Percentiles rank a stretch among this genome's conserved stretches.
Evolutionary conservation across 2,113 vertebrate species (phyloP).

Genomic region (Gymnorhina tibicen): DNA sequence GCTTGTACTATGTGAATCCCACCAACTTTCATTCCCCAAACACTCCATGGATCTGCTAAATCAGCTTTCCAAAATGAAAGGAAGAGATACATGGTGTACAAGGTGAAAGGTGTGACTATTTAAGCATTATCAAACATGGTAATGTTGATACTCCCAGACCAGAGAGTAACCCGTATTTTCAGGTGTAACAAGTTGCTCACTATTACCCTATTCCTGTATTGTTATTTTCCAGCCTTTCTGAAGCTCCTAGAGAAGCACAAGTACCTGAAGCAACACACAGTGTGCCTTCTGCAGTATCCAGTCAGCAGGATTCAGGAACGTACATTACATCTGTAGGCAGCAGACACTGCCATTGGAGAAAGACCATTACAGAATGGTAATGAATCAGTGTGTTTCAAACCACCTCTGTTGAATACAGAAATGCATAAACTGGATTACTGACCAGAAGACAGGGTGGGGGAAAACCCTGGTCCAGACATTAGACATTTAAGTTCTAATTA

Average conservation of each 20-base stretch:
- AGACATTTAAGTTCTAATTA: not conserved
- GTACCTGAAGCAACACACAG: not conserved
- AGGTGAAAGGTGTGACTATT: not conserved
- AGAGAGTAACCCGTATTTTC: not conserved
- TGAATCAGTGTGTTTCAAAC: not conserved
- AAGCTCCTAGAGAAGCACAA: not conserved
- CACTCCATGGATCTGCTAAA: not conserved
- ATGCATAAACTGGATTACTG: not conserved
- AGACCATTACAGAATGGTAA: not conserved
- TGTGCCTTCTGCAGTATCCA: not conserved
- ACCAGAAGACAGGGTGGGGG: not conserved
- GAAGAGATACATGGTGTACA: not conserved
- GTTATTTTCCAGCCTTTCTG: not conserved
- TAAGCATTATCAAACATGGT: not conserved
- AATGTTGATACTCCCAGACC: too few relatives aligned
- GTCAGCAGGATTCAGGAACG: not conserved
- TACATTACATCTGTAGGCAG: accelerated
- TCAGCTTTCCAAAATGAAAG: not conserved
- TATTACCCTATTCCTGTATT: not conserved
- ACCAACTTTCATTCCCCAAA: not conserved
- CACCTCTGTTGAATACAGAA: not conserved
- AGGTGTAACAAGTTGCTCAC: not conserved
- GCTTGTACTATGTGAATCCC: not conserved
- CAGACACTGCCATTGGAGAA: not conserved
- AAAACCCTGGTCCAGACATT: not conserved